These are phyloP conservation scores for Drosophila lacertosa DNA, from an alignment of 1,140 invertebrate species.

Conservation along the genomic window DNA sequence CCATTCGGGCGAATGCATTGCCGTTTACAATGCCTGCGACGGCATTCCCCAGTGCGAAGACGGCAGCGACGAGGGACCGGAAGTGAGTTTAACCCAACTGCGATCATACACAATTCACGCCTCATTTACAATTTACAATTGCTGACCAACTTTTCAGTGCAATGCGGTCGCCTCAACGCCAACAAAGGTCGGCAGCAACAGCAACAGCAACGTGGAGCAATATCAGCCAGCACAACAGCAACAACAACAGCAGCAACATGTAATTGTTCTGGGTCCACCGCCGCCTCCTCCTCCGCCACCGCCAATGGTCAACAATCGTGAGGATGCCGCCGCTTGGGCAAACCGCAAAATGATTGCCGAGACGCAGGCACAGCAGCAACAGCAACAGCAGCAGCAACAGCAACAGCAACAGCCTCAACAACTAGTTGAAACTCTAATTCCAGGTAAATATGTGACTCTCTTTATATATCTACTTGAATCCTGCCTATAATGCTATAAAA, in stretches of 20 bases:
- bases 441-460: conserved; percentile 46
- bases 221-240: conserved; percentile 52
- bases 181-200: conserved; percentile 42
- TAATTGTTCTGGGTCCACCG: conserved; percentile 61
- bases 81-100: conserved; percentile 85
- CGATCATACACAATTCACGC: not conserved
- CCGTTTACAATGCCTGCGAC: conserved; percentile 97
- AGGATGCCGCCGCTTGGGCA: conserved; percentile 76
- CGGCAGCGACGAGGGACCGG: conserved; percentile 94
- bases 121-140: conserved; percentile 20
- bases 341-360: conserved; percentile 75
- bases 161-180: conserved; percentile 54
- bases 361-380: conserved; percentile 33
- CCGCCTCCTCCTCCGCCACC: conserved; percentile 60
- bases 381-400: conserved; percentile 28
- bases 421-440: conserved; percentile 35
- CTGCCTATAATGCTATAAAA: no score
- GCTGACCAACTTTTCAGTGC: conserved; percentile 58
- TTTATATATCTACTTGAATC: no score
- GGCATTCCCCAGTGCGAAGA: conserved; percentile 97
- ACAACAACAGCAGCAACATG: conserved; percentile 45
- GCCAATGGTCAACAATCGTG: conserved; percentile 73
- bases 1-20: conserved; percentile 95
- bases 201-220: conserved; percentile 53
- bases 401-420: conserved; percentile 27